A percentile compares a stretch with the other conserved stretches of the same genome.
These are phyloP conservation scores for Herpetotheres cachinnans DNA, from an alignment of 2,113 vertebrate genomes.

Conservation along the genomic window DNA sequence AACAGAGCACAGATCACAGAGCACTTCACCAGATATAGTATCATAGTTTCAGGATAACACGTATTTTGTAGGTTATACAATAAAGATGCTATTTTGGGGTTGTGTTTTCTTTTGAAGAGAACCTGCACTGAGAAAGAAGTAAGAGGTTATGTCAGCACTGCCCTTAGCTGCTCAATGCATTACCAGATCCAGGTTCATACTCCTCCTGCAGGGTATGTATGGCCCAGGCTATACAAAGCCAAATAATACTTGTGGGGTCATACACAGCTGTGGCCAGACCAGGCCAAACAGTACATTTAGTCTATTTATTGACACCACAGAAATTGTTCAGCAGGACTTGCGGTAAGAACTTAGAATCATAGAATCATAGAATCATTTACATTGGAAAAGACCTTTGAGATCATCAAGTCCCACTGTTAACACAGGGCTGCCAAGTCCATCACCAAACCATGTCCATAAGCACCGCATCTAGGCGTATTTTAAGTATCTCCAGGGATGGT, in stretches of 20 bases:
- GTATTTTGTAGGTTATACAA: not conserved
- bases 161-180: not conserved
- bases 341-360: not conserved
- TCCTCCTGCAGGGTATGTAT: not conserved
- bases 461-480: no score
- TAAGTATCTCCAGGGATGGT: no score
- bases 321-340: not conserved
- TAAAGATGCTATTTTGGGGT: not conserved
- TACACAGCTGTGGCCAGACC: not conserved
- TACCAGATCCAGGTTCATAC: not conserved
- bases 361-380: no score
- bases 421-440: no score
- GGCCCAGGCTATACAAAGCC: not conserved
- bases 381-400: no score
- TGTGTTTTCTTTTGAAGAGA: not conserved
- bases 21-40: not conserved
- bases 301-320: not conserved
- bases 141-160: not conserved
- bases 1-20: not conserved
- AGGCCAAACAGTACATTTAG: not conserved
- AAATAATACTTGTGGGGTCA: not conserved
- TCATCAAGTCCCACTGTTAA: no score
- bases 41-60: not conserved
- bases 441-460: no score
- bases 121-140: not conserved